Base-by-base conservation (phyloP, 2,113 vertebrate species). In the Microtus oregoni region DNA sequence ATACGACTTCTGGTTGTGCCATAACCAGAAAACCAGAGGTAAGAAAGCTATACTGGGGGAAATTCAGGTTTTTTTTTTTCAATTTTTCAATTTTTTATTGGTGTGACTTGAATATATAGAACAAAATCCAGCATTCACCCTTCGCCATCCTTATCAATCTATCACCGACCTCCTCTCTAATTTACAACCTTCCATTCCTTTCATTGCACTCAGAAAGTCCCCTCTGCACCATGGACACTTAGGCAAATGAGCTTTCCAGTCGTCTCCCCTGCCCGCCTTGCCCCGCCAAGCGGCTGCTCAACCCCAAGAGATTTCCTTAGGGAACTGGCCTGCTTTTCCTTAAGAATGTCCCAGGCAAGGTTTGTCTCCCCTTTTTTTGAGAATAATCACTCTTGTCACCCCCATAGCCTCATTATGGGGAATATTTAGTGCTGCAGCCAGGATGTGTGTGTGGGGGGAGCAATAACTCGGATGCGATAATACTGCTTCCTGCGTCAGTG, bases 351-450 rank as follows among this genome's bases (percentile, higher is more conserved):
- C 0, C 47, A 12, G 38, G 78, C 61, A 91, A 89, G 90, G 35
- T 83, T 92, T 79, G 70, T 41, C 83, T 95, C 24, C 75, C 86
- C 92, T 90, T 28, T 44, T 91, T 87, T 83, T 89, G 93, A 94
- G 88, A 96, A 92, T 95, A 96, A 98, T 88, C 91, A 89, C 94
- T 96, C 98, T 83, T 95, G 97, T 98, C 96, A 95, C 65, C 38
- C 95, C 73, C 35, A 9, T n/a, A 63, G 97, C 87, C 97, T 97
- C 65, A 93, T 98, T 98, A 96, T 0, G 7, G 94, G 97, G 95
- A 96, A 92, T 97, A 95, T 95, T 97, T 97, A 97, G 96, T 97
- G 96, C 92, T 22, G 32, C 75, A 70, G 93, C 83, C 0, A 61
- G 85, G 67, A 88, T 22, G 19, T 0, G 30, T 88, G 77, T 82